Evolutionary conservation across 2,797 vertebrate genomes (phyloP).

Genomic region (Acanthopagrus latus): DNA sequence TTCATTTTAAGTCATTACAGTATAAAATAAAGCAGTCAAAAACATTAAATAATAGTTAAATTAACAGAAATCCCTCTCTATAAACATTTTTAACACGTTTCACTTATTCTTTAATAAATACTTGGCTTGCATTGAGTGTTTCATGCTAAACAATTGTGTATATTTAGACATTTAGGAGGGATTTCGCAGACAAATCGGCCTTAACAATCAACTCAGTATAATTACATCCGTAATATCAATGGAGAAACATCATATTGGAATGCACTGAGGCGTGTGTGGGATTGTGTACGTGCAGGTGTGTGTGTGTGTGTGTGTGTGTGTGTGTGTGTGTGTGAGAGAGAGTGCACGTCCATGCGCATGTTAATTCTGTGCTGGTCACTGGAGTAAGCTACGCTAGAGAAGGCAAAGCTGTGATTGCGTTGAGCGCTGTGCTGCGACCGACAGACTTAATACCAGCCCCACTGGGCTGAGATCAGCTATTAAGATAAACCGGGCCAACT

Average conservation of each 20-base stretch:
- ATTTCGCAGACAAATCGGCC: constrained; percentile 69
- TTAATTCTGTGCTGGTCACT: constrained; percentile 85
- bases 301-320: constrained; percentile 16
- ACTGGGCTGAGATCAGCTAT: constrained; percentile 87
- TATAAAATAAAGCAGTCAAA: background rate
- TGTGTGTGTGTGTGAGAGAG: constrained; percentile 25
- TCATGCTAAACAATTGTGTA: constrained; percentile 55
- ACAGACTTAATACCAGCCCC: constrained; percentile 83
- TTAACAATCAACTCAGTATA: constrained; percentile 82
- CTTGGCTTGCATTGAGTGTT: constrained; percentile 31
- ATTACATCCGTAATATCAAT: constrained; percentile 87
- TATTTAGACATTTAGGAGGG: constrained; percentile 73
- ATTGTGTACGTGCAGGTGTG: constrained; percentile 37
- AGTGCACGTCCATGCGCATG: constrained; percentile 63
- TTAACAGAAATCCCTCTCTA: background rate
- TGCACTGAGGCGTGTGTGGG: constrained; percentile 77
- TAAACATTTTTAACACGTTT: constrained; percentile 16
- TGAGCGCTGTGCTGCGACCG: constrained; percentile 78
- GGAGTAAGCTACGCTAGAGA: constrained; percentile 85
- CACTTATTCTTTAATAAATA: constrained; percentile 24
- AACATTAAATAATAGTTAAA: background rate
- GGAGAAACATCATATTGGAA: constrained; percentile 84
- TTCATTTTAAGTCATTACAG: background rate
- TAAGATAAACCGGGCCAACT: constrained; percentile 87
- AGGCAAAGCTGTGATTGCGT: constrained; percentile 87